phyloP scores from a whole-genome alignment of 2,113 vertebrate species.

The Strigops habroptila region DNA sequence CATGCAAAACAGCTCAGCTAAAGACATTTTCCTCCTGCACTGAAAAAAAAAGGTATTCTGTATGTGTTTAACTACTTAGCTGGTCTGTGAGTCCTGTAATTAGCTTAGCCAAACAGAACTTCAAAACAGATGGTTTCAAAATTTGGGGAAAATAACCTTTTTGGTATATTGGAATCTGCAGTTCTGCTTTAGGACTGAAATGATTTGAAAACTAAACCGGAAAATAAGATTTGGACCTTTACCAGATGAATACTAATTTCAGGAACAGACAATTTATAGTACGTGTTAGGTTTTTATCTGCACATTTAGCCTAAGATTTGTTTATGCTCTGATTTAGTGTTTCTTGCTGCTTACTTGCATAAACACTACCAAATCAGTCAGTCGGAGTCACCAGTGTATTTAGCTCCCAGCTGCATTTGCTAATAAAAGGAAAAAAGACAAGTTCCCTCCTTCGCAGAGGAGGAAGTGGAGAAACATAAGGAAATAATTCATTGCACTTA shows the following conservation, averaged over 20 bases:
- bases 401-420: constrained; percentile 27
- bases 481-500: neutral
- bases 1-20: neutral
- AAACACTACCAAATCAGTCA: constrained; percentile 42
- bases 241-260: constrained; percentile 14
- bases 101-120: constrained; percentile 51
- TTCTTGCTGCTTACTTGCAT: constrained; percentile 27
- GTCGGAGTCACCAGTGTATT: neutral
- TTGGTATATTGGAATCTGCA: constrained; percentile 16
- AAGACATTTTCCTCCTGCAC: neutral
- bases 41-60: neutral
- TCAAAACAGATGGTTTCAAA: constrained; percentile 63
- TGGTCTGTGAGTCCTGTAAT: neutral
- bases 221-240: constrained; percentile 39
- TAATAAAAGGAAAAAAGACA: constrained; percentile 22
- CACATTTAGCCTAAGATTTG: constrained; percentile 26
- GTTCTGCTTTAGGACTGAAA: constrained; percentile 28
- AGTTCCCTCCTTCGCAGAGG: neutral
- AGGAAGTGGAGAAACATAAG: neutral
- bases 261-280: neutral
- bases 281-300: neutral
- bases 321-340: constrained; percentile 42
- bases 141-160: constrained; percentile 40
- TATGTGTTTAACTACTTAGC: neutral
- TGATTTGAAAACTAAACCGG: constrained; percentile 41